Evolutionary conservation across 2,888 invertebrate genomes (phyloP), one percentile per base, ranked within the genome.

Genomic region (Kryphioiulus occultus): DNA sequence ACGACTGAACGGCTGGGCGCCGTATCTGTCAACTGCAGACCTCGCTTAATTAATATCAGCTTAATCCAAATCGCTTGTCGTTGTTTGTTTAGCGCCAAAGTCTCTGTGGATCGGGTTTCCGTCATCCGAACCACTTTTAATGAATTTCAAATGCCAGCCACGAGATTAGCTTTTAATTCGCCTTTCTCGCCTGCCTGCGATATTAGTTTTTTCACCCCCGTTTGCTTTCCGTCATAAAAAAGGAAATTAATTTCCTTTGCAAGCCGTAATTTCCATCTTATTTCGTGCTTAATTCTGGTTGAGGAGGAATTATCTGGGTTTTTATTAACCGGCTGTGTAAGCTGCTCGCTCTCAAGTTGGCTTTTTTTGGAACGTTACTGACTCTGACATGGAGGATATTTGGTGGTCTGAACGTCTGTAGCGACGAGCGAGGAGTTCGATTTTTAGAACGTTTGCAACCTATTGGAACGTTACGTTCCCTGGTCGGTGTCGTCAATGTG

Each of bases 21-120:
- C 59, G 9, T 59, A 59, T 59, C 59, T 59, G 59, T 59, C 59
- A 59, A 3, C 2, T 59, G 22, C 59, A 59, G 59, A n/a, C 59
- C 59, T n/a, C 9, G 22, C n/a, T 59, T 59, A 59, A 59, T 59
- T 59, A 59, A 59, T 59, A n/a, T 59, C 59, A 4, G 59, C n/a
- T 59, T 59, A 59, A 59, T 59, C 59, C 59, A n/a, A 59, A 59
- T 59, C 59, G 19, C n/a, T 19, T 59, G 59, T 19, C 22, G 59
- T 59, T 59, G 59, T 59, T 59, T 59, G 59, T 59, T 59, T 59
- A 59, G 59, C 59, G n/a, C 59, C 59, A 59, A 59, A 59, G 59
- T 59, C 59, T n/a, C n/a, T 12, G 59, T n/a, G 12, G 59, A 59
- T 59, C 59, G 15, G 59, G 19, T 59, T 59, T 59, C n/a, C 59